These are phyloP conservation scores for Drosophila lini DNA, from an alignment of 1,140 invertebrate species.

Conservation along the genomic window DNA sequence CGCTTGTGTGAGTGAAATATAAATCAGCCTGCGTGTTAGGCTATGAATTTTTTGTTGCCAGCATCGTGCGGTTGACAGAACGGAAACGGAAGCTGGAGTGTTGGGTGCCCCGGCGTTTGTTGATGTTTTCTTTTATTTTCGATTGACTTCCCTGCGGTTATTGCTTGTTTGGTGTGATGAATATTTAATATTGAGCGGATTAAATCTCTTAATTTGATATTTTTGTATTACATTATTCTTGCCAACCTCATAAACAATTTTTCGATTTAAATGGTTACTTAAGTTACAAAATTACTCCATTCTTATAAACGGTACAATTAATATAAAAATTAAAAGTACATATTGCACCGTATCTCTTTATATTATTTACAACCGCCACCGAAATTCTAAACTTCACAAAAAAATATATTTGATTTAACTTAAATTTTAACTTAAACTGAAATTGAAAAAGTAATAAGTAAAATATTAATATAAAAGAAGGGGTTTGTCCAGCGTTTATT, in stretches of 20 bases:
- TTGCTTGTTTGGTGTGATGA: background rate
- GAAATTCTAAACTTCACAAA: too few relatives aligned
- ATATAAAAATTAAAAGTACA: too few relatives aligned
- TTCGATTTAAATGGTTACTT: background rate
- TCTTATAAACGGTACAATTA: too few relatives aligned
- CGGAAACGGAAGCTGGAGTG: constrained; percentile 46
- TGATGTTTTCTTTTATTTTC: constrained; percentile 14
- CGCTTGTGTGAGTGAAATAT: constrained; percentile 52
- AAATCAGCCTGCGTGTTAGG: constrained; percentile 62
- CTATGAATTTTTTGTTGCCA: constrained; percentile 37
- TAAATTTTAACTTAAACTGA: too few relatives aligned
- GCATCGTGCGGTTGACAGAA: constrained; percentile 12
- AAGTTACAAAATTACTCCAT: too few relatives aligned
- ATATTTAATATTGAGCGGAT: background rate
- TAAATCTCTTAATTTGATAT: background rate
- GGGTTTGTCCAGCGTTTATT: too few relatives aligned
- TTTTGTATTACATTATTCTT: background rate
- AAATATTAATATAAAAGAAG: too few relatives aligned
- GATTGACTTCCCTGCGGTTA: constrained; percentile 7
- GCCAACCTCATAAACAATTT: too few relatives aligned
- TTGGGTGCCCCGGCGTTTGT: background rate
- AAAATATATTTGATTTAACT: too few relatives aligned
- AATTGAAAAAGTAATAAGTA: too few relatives aligned
- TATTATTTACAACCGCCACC: too few relatives aligned
- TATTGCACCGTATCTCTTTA: too few relatives aligned